Percentiles rank a stretch among this genome's conserved stretches.
These are phyloP conservation scores for Ophraella communa DNA, from an alignment of 2,888 invertebrate species.

Conservation along the genomic window DNA sequence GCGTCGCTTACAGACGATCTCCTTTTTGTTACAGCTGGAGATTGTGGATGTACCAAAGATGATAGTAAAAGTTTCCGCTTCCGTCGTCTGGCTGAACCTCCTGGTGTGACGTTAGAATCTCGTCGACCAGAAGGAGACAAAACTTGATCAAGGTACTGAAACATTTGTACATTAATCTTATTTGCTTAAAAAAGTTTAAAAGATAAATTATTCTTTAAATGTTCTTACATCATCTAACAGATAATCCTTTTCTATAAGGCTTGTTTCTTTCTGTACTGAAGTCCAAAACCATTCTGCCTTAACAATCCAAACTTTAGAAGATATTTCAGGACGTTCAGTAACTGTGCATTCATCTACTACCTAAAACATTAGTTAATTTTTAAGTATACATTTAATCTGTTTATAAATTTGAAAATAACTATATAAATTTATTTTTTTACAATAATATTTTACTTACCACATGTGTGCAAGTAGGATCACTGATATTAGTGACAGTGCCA, in stretches of 20 bases:
- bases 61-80: conserved; percentile 77
- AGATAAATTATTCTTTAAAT: too few relatives aligned
- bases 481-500: conserved; percentile 77
- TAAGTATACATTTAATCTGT: too few relatives aligned
- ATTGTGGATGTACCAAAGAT: conserved; percentile 62
- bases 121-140: conserved; percentile 63
- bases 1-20: conserved; percentile 88
- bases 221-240: conserved; percentile 74
- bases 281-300: conserved; percentile 99
- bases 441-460: conserved; percentile 71
- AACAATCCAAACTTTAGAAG: conserved; percentile 74
- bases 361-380: conserved; percentile 49
- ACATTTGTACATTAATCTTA: not conserved
- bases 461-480: conserved; percentile 88
- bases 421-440: too few relatives aligned
- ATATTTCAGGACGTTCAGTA: conserved; percentile 70
- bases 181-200: too few relatives aligned
- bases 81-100: conserved; percentile 66
- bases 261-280: conserved; percentile 93
- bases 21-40: conserved; percentile 74
- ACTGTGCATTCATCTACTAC: conserved; percentile 84
- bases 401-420: too few relatives aligned
- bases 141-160: conserved; percentile 62
- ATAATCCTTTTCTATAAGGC: conserved; percentile 90
- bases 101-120: conserved; percentile 64